phyloP scores from a whole-genome alignment of 2,797 vertebrate genomes.

The Sphenopsis melanotis region DNA sequence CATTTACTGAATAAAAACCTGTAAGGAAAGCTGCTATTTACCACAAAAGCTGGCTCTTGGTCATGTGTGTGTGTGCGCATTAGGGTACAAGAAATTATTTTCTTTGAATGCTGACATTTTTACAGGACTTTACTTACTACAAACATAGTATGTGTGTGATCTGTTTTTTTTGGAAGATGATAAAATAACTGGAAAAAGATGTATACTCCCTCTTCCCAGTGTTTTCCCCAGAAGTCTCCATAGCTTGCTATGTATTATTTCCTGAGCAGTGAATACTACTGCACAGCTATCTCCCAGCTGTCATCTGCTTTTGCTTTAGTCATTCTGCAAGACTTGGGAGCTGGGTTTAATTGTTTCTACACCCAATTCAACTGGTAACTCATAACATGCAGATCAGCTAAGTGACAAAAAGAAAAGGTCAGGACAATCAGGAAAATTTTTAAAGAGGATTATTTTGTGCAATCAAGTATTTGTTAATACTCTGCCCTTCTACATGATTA shows the following conservation, averaged over 20 bases:
- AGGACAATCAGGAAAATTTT: background rate
- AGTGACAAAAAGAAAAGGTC: constrained; percentile 29
- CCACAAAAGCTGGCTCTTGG: background rate
- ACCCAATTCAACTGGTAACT: background rate
- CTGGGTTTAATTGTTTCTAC: background rate
- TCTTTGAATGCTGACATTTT: background rate
- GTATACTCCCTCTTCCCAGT: background rate
- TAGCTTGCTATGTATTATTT: background rate
- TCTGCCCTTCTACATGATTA: background rate
- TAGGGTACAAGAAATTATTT: background rate
- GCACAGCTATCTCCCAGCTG: background rate
- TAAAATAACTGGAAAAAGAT: background rate
- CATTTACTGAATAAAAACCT: background rate
- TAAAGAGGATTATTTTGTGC: background rate
- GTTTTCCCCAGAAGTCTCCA: background rate
- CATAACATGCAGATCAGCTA: background rate
- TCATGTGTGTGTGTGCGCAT: background rate
- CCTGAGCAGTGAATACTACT: background rate
- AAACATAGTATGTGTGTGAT: background rate
- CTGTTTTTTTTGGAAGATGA: background rate
- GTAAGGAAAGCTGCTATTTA: background rate
- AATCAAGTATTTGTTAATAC: background rate
- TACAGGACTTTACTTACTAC: background rate
- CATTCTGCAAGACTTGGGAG: background rate
- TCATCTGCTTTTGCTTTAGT: background rate